Evolutionary conservation across 2,113 vertebrate species (phyloP).

Genomic region (Mobula birostris): DNA sequence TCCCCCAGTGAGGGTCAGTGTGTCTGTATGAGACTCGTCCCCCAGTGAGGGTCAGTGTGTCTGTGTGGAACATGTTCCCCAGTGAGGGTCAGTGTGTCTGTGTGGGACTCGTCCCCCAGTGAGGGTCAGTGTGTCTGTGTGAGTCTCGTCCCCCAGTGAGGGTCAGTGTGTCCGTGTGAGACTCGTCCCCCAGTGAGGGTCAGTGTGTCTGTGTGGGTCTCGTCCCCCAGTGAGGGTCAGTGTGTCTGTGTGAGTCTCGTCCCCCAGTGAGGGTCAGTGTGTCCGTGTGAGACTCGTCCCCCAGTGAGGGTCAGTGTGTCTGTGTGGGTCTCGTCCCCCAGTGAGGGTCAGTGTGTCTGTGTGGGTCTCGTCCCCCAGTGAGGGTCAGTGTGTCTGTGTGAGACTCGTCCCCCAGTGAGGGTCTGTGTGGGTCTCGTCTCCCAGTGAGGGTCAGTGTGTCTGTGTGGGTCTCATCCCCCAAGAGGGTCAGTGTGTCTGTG

Average conservation of each 20-base stretch:
- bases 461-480: too few relatives aligned
- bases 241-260: background rate
- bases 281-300: background rate
- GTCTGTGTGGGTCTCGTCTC: too few relatives aligned
- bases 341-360: background rate
- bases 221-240: background rate
- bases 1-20: too few relatives aligned
- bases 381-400: too few relatives aligned
- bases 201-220: background rate
- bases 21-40: too few relatives aligned
- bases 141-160: background rate
- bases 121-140: background rate
- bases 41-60: too few relatives aligned
- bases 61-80: too few relatives aligned
- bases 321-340: background rate
- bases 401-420: too few relatives aligned
- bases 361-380: too few relatives aligned
- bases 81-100: background rate
- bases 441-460: too few relatives aligned
- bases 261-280: background rate
- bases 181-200: background rate
- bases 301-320: background rate
- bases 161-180: background rate
- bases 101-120: background rate
- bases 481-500: background rate